These are phyloP conservation scores for Drosophila yakuba DNA, from an alignment of 1,140 invertebrate genomes.

Conservation along the genomic window DNA sequence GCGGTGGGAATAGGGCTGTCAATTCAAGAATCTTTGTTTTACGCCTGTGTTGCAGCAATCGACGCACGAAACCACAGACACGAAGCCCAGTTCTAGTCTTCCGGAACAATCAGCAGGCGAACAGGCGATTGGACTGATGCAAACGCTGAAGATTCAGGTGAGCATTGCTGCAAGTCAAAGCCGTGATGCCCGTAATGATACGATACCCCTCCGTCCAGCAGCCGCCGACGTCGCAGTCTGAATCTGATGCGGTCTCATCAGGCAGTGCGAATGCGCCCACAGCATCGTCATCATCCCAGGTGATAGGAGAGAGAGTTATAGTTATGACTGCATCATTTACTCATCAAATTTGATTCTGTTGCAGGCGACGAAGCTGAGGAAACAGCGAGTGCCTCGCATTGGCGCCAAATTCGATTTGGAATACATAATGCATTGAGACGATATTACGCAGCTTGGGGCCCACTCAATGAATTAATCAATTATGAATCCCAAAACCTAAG, in stretches of 20 bases:
- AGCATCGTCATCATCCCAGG: neutral
- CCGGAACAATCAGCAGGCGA: neutral
- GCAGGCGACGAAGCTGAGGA: constrained; percentile 28
- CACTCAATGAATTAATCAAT: neutral
- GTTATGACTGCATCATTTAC: too few relatives aligned
- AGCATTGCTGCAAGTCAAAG: neutral
- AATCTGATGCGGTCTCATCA: neutral
- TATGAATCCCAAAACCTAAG: too few relatives aligned
- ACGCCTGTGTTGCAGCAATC: neutral
- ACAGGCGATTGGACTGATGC: constrained; percentile 2
- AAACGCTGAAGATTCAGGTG: constrained; percentile 27
- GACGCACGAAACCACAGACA: neutral
- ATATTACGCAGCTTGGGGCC: neutral
- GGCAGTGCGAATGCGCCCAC: neutral
- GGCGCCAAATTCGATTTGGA: constrained; percentile 75
- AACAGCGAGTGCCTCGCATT: constrained; percentile 67
- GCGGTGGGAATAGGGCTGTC: neutral
- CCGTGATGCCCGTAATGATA: too few relatives aligned
- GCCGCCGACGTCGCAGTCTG: neutral
- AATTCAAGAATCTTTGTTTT: neutral
- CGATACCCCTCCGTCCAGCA: neutral
- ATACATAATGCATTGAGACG: constrained; percentile 52
- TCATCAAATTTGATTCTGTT: neutral
- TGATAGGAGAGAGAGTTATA: neutral
- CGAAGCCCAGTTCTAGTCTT: neutral